Evolutionary conservation across 2,888 invertebrate species (phyloP).

Genomic region (Melipona beecheii): DNA sequence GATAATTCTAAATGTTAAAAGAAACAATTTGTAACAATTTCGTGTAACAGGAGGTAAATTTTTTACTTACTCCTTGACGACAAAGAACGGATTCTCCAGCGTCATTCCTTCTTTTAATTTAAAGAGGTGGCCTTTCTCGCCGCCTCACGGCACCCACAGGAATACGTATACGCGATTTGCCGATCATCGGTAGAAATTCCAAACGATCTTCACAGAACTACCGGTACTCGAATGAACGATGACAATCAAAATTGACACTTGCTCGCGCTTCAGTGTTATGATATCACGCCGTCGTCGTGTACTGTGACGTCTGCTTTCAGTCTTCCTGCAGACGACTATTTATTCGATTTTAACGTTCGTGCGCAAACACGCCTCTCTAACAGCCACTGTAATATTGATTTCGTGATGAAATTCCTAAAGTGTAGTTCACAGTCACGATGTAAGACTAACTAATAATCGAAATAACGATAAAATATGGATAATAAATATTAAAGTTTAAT

Average conservation of each 20-base stretch:
- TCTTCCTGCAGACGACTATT: constrained; percentile 77
- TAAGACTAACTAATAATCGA: not conserved
- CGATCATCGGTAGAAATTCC: constrained; percentile 79
- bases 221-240: constrained; percentile 33
- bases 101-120: constrained; percentile 92
- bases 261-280: constrained; percentile 60
- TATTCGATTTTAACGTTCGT: constrained; percentile 80
- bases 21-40: not conserved
- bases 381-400: constrained; percentile 74
- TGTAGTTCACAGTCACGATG: constrained; percentile 40
- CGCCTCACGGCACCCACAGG: constrained; percentile 80
- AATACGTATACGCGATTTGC: constrained; percentile 72
- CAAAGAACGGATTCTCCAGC: constrained; percentile 99
- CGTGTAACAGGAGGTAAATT: not conserved
- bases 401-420: constrained; percentile 55
- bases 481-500: not conserved
- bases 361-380: constrained; percentile 73
- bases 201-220: constrained; percentile 47
- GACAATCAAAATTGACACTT: constrained; percentile 68
- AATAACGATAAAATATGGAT: not conserved
- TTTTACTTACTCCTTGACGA: constrained; percentile 97
- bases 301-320: constrained; percentile 74
- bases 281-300: constrained; percentile 58
- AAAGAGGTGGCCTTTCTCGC: constrained; percentile 81
- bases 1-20: not conserved